These are phyloP conservation scores for Brotula barbata DNA, from an alignment of 2,797 vertebrate species.

Conservation along the genomic window DNA sequence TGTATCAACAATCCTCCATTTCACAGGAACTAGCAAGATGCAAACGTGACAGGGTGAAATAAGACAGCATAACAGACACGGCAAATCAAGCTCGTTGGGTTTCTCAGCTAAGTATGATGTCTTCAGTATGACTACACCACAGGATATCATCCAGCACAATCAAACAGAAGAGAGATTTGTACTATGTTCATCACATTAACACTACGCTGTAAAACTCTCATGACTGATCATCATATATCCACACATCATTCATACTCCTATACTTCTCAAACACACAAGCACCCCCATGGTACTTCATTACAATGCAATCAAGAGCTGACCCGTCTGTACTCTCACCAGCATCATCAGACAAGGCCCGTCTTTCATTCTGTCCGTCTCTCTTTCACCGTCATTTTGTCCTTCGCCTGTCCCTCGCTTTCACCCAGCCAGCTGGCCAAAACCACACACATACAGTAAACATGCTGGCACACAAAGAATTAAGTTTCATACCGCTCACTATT, in stretches of 20 bases:
- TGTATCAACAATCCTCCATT: neutral
- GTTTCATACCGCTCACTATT: conserved; percentile 13
- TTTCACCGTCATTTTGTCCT: conserved; percentile 49
- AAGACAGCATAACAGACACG: conserved; percentile 15
- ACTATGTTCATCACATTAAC: conserved; percentile 48
- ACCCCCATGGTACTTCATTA: conserved; percentile 20
- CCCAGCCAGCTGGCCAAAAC: conserved; percentile 24
- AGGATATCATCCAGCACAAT: conserved; percentile 51
- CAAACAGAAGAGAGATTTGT: conserved; percentile 39
- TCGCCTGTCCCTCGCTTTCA: conserved; percentile 31
- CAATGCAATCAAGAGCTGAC: conserved; percentile 52
- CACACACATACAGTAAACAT: conserved; percentile 27
- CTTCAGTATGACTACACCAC: conserved; percentile 52
- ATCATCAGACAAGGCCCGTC: conserved; percentile 49
- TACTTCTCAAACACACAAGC: conserved; percentile 52
- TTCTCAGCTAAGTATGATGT: conserved; percentile 27
- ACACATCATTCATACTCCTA: conserved; percentile 35
- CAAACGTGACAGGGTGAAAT: no score
- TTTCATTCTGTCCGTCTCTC: conserved; percentile 47
- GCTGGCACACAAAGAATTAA: conserved; percentile 3
- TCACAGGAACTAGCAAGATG: conserved; percentile 3
- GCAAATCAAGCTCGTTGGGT: conserved; percentile 13
- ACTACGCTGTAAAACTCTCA: conserved; percentile 27
- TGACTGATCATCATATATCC: conserved; percentile 50
- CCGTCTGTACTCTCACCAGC: conserved; percentile 37